Percentiles rank a stretch among this genome's conserved stretches.
These are phyloP conservation scores for Pristionchus japonicus DNA, from an alignment of 2,888 invertebrate species.

Conservation along the genomic window DNA sequence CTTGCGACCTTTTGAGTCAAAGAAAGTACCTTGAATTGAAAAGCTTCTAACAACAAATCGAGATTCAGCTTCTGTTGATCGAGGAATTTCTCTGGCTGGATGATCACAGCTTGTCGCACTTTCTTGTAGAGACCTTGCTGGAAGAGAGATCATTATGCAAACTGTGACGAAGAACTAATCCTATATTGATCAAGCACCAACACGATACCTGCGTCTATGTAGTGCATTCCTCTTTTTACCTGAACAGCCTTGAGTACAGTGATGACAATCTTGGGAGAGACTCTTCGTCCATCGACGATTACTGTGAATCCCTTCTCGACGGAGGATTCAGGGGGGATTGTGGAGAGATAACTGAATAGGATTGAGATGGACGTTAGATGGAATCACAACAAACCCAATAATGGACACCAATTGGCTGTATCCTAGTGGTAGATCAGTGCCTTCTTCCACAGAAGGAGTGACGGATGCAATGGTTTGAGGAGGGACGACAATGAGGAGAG, in stretches of 20 bases:
- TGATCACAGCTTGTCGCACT: constrained; percentile 78
- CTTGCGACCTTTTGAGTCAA: too few relatives aligned
- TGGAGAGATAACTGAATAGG: constrained; percentile 36
- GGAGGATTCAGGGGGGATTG: constrained; percentile 37
- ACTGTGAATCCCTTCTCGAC: constrained; percentile 60
- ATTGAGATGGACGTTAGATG: not conserved
- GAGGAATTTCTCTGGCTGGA: constrained; percentile 85
- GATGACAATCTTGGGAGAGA: constrained; percentile 64
- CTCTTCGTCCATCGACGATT: constrained; percentile 67
- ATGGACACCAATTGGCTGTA: constrained; percentile 63
- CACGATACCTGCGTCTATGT: too few relatives aligned
- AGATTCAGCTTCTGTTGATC: constrained; percentile 82
- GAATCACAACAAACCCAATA: constrained; percentile 49
- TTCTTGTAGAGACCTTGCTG: constrained; percentile 68
- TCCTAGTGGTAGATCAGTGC: not conserved
- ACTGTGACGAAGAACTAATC: too few relatives aligned
- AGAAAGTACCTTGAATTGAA: constrained; percentile 70
- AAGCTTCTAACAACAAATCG: constrained; percentile 69
- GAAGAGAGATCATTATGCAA: too few relatives aligned
- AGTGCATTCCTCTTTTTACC: too few relatives aligned
- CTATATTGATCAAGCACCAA: too few relatives aligned
- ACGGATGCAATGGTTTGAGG: constrained; percentile 7
- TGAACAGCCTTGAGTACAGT: constrained; percentile 67
- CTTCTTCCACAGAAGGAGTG: constrained; percentile 34
- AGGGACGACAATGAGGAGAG: constrained; percentile 51